phyloP scores from a whole-genome alignment of 2,113 vertebrate genomes.

The Silurus meridionalis region DNA sequence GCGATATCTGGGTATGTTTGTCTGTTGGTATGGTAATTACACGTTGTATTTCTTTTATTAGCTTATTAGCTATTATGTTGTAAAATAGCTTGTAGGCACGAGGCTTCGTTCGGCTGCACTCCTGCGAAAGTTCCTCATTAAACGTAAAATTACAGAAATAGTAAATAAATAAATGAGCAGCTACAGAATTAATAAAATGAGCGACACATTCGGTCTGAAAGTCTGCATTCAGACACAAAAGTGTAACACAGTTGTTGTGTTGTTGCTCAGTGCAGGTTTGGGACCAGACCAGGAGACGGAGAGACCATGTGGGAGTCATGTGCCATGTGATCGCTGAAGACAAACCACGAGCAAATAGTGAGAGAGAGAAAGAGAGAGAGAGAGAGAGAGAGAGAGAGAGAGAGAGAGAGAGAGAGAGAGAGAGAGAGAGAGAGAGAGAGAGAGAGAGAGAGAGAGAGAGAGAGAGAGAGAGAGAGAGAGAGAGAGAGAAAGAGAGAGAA shows the following conservation, averaged over 20 bases:
- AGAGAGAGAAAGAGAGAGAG: background rate
- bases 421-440: background rate
- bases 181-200: too few species aligned
- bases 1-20: background rate
- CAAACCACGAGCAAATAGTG: conserved; percentile 63
- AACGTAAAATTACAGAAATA: background rate
- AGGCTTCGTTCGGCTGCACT: background rate
- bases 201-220: background rate
- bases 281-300: conserved; percentile 44
- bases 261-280: background rate
- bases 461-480: background rate
- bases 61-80: too few species aligned
- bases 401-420: too few species aligned
- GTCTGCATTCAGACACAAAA: background rate
- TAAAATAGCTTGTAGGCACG: background rate
- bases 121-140: background rate
- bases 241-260: too few species aligned
- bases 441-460: background rate
- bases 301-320: conserved; percentile 77
- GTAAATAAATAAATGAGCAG: too few species aligned
- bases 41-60: too few species aligned
- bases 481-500: conserved; percentile 41
- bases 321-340: conserved; percentile 76
- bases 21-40: too few species aligned
- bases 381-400: background rate